Evolutionary conservation across 2,113 vertebrate genomes (phyloP).

Genomic region (Myodes glareolus): DNA sequence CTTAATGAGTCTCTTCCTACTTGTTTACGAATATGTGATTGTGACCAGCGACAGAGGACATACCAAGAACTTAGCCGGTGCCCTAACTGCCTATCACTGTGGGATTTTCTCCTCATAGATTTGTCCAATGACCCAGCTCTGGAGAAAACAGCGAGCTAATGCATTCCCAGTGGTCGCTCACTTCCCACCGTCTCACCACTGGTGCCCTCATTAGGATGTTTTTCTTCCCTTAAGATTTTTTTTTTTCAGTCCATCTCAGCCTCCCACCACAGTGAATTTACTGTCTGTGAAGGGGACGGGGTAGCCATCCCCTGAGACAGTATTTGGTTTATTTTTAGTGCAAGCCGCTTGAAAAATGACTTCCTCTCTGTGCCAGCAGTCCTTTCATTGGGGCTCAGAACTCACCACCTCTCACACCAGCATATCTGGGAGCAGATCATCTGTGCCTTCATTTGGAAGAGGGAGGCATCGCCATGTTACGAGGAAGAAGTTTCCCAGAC

Average conservation of each 20-base stretch:
- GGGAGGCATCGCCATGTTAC: not conserved
- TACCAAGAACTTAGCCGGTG: conserved; percentile 67
- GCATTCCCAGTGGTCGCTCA: conserved; percentile 64
- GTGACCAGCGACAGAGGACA: conserved; percentile 81
- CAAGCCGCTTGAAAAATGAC: conserved; percentile 70
- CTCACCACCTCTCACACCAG: conserved; percentile 21
- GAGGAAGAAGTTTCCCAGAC: not conserved
- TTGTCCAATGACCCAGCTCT: conserved; percentile 55
- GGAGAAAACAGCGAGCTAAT: conserved; percentile 71
- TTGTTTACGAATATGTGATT: conserved; percentile 80
- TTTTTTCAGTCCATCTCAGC: conserved; percentile 43
- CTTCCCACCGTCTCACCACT: conserved; percentile 31
- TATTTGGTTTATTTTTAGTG: conserved; percentile 57
- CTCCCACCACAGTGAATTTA: conserved; percentile 72
- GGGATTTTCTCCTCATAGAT: conserved; percentile 64
- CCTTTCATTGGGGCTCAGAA: conserved; percentile 46
- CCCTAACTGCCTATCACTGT: not conserved
- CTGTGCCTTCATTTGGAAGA: not conserved
- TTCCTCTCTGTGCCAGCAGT: conserved; percentile 26
- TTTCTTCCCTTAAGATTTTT: conserved; percentile 67
- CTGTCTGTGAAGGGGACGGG: conserved; percentile 56
- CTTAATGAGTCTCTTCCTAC: conserved; percentile 51
- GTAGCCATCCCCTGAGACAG: not conserved
- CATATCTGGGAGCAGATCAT: not conserved
- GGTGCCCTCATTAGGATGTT: conserved; percentile 71